Evolutionary conservation across 1,140 invertebrate genomes (phyloP).

Genomic region (Rhysida immarginata): DNA sequence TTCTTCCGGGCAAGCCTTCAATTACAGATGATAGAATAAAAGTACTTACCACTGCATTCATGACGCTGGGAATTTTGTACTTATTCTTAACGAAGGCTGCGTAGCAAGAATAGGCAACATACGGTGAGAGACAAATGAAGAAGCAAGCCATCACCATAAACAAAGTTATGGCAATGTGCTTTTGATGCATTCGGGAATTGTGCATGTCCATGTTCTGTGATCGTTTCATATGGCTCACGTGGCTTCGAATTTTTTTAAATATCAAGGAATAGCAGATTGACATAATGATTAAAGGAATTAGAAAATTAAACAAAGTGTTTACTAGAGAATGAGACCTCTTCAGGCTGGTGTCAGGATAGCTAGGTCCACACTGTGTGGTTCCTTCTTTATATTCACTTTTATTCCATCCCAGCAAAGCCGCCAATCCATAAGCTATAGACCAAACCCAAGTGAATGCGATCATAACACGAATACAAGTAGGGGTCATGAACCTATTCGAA

Average conservation of each 20-base stretch:
- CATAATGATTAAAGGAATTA: constrained; percentile 30
- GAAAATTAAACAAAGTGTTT: constrained; percentile 24
- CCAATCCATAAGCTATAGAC: constrained; percentile 26
- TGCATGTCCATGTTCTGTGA: constrained; percentile 19
- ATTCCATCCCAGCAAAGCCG: constrained; percentile 28
- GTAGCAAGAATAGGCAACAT: constrained; percentile 29
- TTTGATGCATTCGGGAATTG: constrained; percentile 29
- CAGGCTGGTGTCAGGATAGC: constrained; percentile 21
- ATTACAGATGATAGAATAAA: no score
- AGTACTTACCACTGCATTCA: constrained; percentile 33
- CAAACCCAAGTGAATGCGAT: constrained; percentile 32
- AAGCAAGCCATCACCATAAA: constrained; percentile 33
- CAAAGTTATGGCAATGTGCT: constrained; percentile 32
- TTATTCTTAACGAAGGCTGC: constrained; percentile 23
- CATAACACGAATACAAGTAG: constrained; percentile 30
- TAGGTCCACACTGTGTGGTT: constrained; percentile 34
- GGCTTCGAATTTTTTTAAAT: constrained; percentile 31
- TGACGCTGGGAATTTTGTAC: constrained; percentile 20
- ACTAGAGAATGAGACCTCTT: constrained; percentile 28
- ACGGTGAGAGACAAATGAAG: constrained; percentile 33
- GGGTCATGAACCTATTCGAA: constrained; percentile 27
- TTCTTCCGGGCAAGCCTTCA: no score
- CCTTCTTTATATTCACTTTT: constrained; percentile 27
- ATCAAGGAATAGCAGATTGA: constrained; percentile 31
- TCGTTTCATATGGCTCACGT: constrained; percentile 24